Base-by-base conservation (phyloP, 2,113 vertebrate species). In the Cyprinodon variegatus region DNA sequence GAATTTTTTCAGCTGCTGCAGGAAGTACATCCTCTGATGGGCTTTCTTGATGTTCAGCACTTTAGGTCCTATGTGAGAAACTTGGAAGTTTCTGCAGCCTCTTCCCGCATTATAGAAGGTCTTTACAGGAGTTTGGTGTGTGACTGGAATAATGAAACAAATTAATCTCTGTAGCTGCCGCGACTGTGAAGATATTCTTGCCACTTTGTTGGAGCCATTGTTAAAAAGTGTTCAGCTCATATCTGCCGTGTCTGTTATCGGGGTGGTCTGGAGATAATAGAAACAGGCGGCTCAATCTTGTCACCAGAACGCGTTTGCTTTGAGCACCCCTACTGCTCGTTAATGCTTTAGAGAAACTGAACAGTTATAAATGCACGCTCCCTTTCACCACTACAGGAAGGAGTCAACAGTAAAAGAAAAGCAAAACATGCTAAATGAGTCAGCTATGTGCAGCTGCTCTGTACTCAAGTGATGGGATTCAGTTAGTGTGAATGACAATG, bases 331-430 rank as follows among this genome's bases (percentile, higher is more conserved):
- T 89, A 88, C 88, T 91, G 89, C 80, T 90, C 43, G 70, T 87
- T 90, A 90, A 91, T 88, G 76, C 77, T 82, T 87, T 69, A 64
- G 81, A 80, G 80, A 83, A 82, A 89, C 87, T 83, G 89, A 90
- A 83, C 78, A 65, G 83, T 83, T 75, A 45, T 86, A 86, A 91
- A 86, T 59, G 76, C 36, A 60, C 79, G 48, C 70, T 85, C 69
- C 46, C 81, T 70, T 66, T 79, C 60, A 41, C 77, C 82, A 78
- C 86, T 86, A 86, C 17, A 4, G 74, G 77, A 65, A 87, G 88
- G 81, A 85, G 78, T 86, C 74, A 39, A 69, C 82, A 74, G 79
- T 83, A 85, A 88, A 86, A 81, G 9, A n/a, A 9, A 53, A 75
- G 84, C 86, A 86, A 82, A 63, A 75, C 75, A 74, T 85, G 74